Percentiles rank a stretch among this genome's conserved stretches.
Evolutionary conservation across 2,888 invertebrate species (phyloP).

Genomic region (Diaprepes abbreviatus): DNA sequence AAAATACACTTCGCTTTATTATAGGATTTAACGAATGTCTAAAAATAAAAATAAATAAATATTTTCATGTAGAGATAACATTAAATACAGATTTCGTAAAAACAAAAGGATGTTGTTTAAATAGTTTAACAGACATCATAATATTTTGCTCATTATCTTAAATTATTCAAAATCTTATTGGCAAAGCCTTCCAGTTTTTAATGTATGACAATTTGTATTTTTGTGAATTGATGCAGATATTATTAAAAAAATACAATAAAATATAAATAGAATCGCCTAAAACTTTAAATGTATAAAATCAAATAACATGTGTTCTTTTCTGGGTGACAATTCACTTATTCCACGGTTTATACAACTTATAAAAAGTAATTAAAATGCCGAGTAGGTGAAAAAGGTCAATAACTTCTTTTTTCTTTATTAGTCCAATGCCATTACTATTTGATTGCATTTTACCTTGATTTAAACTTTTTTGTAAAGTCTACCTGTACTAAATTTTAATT

Average conservation of each 20-base stretch:
- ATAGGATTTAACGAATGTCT: constrained; percentile 6
- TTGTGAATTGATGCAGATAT: not conserved
- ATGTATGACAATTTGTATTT: not conserved
- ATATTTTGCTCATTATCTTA: constrained; percentile 1
- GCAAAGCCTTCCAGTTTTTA: not conserved
- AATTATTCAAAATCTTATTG: not conserved
- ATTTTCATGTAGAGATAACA: not conserved
- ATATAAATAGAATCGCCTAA: not conserved
- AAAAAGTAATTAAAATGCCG: constrained; percentile 10
- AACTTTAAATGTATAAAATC: not conserved
- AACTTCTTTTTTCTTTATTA: constrained; percentile 20
- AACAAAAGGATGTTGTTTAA: constrained; percentile 1
- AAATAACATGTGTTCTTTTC: not conserved
- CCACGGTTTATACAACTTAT: not conserved
- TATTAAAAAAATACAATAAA: not conserved
- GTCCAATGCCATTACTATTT: constrained; percentile 28
- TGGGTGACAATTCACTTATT: not conserved
- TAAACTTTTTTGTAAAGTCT: not conserved
- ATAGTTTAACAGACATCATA: not conserved
- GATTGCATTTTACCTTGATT: constrained; percentile 11
- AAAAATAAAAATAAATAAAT: constrained; percentile 16
- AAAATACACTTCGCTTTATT: constrained; percentile 8
- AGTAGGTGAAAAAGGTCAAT: constrained; percentile 30
- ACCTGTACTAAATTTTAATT: not conserved
- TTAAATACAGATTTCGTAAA: not conserved